A percentile compares a stretch with the other conserved stretches of the same genome.
phyloP scores from a whole-genome alignment of 37 sponge, comb jelly and placozoan genomes.

The Axinella damicornis region DNA sequence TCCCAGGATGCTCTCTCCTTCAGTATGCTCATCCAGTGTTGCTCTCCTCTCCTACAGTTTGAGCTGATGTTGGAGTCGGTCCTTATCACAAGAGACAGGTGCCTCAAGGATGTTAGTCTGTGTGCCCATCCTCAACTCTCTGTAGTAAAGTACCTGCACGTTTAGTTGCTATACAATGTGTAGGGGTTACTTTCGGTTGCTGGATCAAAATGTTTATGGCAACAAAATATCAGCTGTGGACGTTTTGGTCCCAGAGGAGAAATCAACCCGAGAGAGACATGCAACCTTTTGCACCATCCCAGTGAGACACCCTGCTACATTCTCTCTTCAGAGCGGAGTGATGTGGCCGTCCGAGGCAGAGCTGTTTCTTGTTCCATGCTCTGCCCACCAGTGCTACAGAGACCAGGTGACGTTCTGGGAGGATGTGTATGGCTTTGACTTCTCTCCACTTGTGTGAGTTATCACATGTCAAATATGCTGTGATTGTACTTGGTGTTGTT shows the following conservation, averaged over 20 bases:
- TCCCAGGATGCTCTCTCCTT: neutral
- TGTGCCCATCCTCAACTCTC: neutral
- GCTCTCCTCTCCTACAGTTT: slow-evolving; percentile 44
- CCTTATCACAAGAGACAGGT: slow-evolving; percentile 57
- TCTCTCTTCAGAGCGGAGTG: slow-evolving; percentile 53
- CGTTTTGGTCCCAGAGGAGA: no score
- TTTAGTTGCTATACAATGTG: no score
- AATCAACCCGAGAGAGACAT: no score
- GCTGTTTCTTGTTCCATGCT: slow-evolving; percentile 71
- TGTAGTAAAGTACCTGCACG: neutral
- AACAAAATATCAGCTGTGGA: no score
- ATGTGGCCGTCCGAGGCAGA: slow-evolving; percentile 79
- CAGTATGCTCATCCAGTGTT: neutral
- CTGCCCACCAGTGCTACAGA: slow-evolving; percentile 31
- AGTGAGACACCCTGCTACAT: neutral
- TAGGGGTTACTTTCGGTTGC: no score
- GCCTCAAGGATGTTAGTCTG: slow-evolving; percentile 58
- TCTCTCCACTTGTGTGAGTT: slow-evolving; percentile 65
- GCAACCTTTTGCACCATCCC: no score
- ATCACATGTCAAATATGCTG: no score
- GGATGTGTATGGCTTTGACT: slow-evolving; percentile 69
- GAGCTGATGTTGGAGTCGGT: slow-evolving; percentile 81
- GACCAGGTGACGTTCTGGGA: slow-evolving; percentile 61
- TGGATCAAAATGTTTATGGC: no score
- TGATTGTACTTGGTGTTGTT: no score